Conservation (phyloP, 2,797 vertebrate species). For the Chaetophractus vellerosus region DNA sequence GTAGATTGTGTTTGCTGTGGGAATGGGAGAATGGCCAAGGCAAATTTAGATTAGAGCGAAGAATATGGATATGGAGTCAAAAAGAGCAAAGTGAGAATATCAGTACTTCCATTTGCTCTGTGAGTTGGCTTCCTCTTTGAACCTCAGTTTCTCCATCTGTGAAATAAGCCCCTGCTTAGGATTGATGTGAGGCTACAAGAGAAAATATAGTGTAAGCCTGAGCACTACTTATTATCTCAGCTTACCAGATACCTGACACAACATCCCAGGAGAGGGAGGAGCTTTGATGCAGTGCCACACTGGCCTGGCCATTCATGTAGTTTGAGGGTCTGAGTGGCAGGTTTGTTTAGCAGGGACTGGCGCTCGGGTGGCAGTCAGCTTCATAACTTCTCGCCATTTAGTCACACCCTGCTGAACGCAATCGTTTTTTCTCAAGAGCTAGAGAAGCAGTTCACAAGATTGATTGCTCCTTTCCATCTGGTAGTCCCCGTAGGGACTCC, state of each 20-base stretch:
- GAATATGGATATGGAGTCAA: background rate
- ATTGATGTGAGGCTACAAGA: background rate
- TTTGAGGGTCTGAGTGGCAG: background rate
- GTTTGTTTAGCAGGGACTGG: background rate
- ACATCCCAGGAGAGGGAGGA: background rate
- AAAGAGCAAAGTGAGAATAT: background rate
- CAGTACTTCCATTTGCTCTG: background rate
- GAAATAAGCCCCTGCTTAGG: background rate
- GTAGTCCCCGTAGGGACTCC: background rate
- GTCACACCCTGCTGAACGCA: slow-evolving; percentile 29
- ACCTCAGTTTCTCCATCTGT: background rate
- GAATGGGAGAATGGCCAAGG: background rate
- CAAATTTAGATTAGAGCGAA: background rate
- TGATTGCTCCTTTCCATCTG: background rate
- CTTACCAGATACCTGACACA: background rate
- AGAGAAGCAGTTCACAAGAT: slow-evolving; percentile 27
- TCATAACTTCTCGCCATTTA: slow-evolving; percentile 61
- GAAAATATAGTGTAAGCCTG: background rate
- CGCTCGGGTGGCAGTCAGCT: background rate
- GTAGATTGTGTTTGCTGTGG: too few relatives aligned
- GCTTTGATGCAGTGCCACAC: background rate
- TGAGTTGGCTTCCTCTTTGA: background rate
- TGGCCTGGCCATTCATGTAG: slow-evolving; percentile 3
- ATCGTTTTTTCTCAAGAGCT: slow-evolving; percentile 70
- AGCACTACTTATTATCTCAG: background rate